These are phyloP conservation scores for Latrodectus elegans DNA, from an alignment of 2,888 invertebrate species.

Conservation along the genomic window DNA sequence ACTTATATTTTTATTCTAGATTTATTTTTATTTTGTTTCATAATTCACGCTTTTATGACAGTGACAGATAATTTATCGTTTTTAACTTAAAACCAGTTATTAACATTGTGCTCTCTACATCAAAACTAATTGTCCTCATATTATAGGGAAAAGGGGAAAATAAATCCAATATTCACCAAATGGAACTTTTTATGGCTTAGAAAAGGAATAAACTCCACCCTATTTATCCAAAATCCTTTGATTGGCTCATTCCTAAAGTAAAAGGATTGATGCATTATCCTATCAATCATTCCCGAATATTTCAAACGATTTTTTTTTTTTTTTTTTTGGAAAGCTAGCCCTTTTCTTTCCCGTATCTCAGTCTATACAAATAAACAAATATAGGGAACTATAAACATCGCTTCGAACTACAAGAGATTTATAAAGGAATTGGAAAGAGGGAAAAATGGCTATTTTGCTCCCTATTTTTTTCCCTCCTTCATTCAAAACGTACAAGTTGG, in stretches of 20 bases:
- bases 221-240: constrained; percentile 24
- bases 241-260: constrained; percentile 47
- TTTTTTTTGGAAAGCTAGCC: not conserved
- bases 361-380: constrained; percentile 40
- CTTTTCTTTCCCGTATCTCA: not conserved
- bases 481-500: constrained; percentile 18
- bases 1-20: too few relatives aligned
- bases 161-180: not conserved
- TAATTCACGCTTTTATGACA: too few relatives aligned
- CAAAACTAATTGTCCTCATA: not conserved
- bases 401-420: constrained; percentile 45
- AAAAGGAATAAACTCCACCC: not conserved
- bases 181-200: not conserved
- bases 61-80: too few relatives aligned
- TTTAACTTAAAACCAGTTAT: too few relatives aligned
- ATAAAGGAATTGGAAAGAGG: constrained; percentile 22
- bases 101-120: not conserved
- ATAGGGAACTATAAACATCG: constrained; percentile 46
- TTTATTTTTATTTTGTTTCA: too few relatives aligned
- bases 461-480: not conserved
- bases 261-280: constrained; percentile 53
- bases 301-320: constrained; percentile 22
- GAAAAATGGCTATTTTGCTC: constrained; percentile 8
- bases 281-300: constrained; percentile 34
- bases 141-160: not conserved